Conservation (phyloP, 1,140 invertebrate genomes). For the Gryllus bimaculatus region DNA sequence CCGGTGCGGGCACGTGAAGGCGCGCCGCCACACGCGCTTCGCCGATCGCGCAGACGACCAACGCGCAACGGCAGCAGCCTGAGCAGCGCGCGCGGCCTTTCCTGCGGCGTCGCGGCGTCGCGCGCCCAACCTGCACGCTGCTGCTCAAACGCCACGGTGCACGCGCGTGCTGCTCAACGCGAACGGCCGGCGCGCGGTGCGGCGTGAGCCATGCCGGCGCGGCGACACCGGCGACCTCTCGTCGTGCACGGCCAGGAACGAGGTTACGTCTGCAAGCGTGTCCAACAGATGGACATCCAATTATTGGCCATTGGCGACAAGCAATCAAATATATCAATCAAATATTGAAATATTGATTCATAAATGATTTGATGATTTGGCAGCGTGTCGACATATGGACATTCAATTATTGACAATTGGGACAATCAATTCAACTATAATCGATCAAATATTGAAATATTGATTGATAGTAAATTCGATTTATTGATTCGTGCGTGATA, state of each 20-base stretch:
- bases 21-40: conserved; percentile 64
- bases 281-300: no score
- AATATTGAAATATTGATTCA: no score
- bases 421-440: no score
- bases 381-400: no score
- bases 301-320: no score
- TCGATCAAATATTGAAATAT: no score
- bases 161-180: conserved; percentile 61
- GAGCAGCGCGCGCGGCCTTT: conserved; percentile 63
- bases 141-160: conserved; percentile 65
- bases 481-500: no score
- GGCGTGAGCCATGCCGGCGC: conserved; percentile 55
- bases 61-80: conserved; percentile 78
- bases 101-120: conserved; percentile 67
- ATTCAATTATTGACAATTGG: no score
- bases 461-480: no score
- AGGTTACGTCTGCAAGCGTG: conserved; percentile 42
- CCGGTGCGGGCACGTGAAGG: conserved; percentile 78
- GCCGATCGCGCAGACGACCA: conserved; percentile 77
- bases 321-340: no score
- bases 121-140: conserved; percentile 61
- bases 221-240: conserved; percentile 37
- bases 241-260: conserved; percentile 48
- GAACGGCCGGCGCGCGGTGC: conserved; percentile 53
- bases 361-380: no score